Evolutionary conservation across 2,113 vertebrate genomes (phyloP).

Genomic region (Rhabdornis inornatus): DNA sequence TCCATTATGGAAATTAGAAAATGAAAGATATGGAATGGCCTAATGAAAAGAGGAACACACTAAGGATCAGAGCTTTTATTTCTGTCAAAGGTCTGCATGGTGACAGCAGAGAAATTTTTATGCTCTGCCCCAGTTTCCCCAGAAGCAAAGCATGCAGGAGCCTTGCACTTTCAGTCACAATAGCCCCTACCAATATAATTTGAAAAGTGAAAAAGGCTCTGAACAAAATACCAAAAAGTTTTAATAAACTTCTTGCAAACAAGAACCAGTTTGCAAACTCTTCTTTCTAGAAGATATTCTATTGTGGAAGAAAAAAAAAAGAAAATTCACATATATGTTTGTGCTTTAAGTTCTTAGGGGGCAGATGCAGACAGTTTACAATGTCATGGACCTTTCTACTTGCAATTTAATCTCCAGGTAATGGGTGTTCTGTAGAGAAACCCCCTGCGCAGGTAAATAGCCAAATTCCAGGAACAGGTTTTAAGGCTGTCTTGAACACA

Average conservation of each 20-base stretch:
- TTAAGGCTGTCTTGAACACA: background rate
- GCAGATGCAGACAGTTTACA: background rate
- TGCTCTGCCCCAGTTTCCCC: background rate
- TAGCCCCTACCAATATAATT: background rate
- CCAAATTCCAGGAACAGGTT: background rate
- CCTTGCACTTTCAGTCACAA: background rate
- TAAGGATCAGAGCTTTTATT: background rate
- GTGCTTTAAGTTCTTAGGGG: background rate
- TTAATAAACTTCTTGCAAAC: background rate
- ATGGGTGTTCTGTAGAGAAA: background rate
- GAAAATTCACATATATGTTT: background rate
- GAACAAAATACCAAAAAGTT: background rate
- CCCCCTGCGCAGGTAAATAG: background rate
- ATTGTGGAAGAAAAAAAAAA: background rate
- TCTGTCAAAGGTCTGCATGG: background rate
- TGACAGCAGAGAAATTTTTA: background rate
- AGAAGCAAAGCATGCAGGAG: background rate
- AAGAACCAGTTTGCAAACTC: background rate
- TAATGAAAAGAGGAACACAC: background rate
- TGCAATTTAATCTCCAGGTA: background rate
- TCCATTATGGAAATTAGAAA: background rate
- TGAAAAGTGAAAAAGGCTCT: background rate
- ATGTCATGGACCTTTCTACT: background rate
- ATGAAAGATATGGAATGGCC: background rate
- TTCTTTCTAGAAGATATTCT: background rate